A percentile compares a stretch with the other conserved stretches of the same genome.
These are phyloP conservation scores for Barbus barbus DNA, from an alignment of 2,113 vertebrate species.

Conservation along the genomic window DNA sequence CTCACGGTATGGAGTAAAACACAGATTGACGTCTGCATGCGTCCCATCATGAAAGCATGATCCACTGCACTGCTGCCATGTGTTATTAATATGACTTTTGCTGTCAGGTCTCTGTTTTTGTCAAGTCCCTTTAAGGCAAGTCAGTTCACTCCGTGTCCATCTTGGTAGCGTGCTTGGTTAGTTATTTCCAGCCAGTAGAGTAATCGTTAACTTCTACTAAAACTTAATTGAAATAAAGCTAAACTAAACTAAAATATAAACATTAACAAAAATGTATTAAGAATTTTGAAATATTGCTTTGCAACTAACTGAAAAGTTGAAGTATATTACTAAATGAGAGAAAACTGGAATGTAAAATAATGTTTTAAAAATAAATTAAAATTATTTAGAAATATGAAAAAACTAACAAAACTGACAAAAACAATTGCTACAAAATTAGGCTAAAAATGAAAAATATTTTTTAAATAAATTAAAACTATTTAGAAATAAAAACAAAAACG, in stretches of 20 bases:
- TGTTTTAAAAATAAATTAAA: no score
- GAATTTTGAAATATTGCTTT: neutral
- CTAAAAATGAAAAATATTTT: no score
- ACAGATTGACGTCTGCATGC: conserved; percentile 8
- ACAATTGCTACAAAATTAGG: no score
- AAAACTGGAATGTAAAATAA: no score
- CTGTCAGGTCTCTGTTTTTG: neutral
- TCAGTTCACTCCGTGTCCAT: neutral
- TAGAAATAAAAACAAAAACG: no score
- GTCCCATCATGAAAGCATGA: conserved; percentile 26
- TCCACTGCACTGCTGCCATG: neutral
- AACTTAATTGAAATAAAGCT: neutral
- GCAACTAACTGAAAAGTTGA: neutral
- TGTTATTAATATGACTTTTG: neutral
- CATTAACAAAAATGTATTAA: neutral
- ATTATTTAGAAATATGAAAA: no score
- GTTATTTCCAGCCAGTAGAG: neutral
- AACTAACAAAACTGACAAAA: no score
- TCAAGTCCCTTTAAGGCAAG: neutral
- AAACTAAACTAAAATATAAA: neutral
- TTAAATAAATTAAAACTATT: neutral
- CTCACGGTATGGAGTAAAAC: conserved; percentile 47
- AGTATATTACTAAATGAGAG: no score
- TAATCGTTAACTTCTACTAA: neutral
- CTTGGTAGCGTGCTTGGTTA: neutral